phyloP scores from a whole-genome alignment of 1,140 invertebrate species.

The Aphelinus certus region DNA sequence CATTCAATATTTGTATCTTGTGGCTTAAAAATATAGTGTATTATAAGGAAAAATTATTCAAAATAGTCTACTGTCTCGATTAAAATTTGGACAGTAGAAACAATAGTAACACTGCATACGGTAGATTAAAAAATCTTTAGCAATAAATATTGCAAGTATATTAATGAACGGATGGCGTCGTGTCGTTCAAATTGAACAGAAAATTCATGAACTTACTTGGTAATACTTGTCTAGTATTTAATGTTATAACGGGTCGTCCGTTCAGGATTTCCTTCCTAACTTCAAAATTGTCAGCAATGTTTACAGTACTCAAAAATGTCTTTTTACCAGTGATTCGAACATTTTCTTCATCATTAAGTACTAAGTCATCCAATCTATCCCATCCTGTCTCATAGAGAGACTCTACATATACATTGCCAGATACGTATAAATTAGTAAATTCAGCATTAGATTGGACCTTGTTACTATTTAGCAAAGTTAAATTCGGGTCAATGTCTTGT shows the following conservation, averaged over 20 bases:
- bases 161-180: too few species aligned
- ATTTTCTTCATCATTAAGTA: constrained; percentile 46
- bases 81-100: too few species aligned
- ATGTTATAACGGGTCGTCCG: constrained; percentile 44
- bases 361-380: constrained; percentile 48
- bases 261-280: constrained; percentile 49
- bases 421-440: constrained; percentile 46
- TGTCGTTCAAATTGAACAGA: background rate
- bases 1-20: too few species aligned
- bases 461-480: constrained; percentile 43
- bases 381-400: constrained; percentile 37
- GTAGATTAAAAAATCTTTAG: too few species aligned
- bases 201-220: constrained; percentile 43
- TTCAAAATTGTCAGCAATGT: constrained; percentile 34
- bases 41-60: too few species aligned
- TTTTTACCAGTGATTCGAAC: constrained; percentile 50
- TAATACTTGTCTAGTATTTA: constrained; percentile 49
- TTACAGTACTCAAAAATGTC: constrained; percentile 44
- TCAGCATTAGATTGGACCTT: constrained; percentile 36
- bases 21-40: too few species aligned
- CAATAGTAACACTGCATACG: too few species aligned
- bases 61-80: too few species aligned
- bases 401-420: constrained; percentile 47
- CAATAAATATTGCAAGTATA: too few species aligned
- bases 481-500: constrained; percentile 21